Conservation (phyloP, 2,888 invertebrate genomes). For the Candidula unifasciata region DNA sequence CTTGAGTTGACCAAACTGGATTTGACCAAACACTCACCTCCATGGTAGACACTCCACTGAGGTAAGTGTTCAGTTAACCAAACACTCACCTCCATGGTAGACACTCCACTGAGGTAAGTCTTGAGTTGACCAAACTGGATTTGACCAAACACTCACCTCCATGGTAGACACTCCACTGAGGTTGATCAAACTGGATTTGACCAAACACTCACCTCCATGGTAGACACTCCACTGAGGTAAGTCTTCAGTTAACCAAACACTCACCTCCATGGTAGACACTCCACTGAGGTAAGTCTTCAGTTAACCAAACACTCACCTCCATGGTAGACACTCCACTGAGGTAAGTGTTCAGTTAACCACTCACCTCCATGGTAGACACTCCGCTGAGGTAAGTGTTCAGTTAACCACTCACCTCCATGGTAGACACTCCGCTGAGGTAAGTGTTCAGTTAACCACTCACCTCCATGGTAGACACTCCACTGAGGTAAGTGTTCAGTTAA, state of each 20-base stretch:
- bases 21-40: no score
- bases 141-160: no score
- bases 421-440: constrained; percentile 73
- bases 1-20: no score
- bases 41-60: constrained; percentile 73
- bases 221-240: constrained; percentile 73
- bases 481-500: no score
- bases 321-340: constrained; percentile 73
- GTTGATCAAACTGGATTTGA: no score
- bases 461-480: constrained; percentile 86
- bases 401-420: constrained; percentile 77
- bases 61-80: constrained; percentile 84
- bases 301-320: constrained; percentile 79
- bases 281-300: constrained; percentile 80
- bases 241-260: constrained; percentile 87
- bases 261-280: constrained; percentile 86
- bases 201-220: constrained; percentile 77
- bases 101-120: constrained; percentile 81
- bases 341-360: constrained; percentile 85
- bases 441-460: constrained; percentile 87
- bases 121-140: no score
- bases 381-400: no score
- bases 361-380: constrained; percentile 86
- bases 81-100: constrained; percentile 87
- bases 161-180: constrained; percentile 73